Base-by-base conservation (phyloP, 2,888 invertebrate genomes). In the Macrophya annulata region DNA sequence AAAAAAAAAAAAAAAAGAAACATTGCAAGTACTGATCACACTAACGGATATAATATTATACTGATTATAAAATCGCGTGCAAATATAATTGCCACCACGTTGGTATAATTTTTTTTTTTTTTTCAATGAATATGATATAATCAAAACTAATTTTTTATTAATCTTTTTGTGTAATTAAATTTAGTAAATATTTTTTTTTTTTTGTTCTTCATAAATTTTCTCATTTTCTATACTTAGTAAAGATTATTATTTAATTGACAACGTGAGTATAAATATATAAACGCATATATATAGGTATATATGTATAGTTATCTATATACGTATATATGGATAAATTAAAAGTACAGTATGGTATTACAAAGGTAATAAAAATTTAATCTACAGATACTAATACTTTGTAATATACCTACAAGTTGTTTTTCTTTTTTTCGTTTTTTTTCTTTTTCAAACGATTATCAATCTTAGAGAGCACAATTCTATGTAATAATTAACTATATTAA, bases 361-460 rank as follows among this genome's bases (percentile, higher is more conserved):
- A 40, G n/a, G 72, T 74, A 31, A 68, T n/a, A 15, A 77, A 31
- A n/a, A 77, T 31, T 48, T 17, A 37, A 77, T 17, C 77, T 77
- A 77, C 77, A 37, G n/a, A 51, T 77, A 77, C 77, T 77, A 55
- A 55, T 77, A 77, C 77, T 77, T 77, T 77, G 37, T 77, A 37
- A 55, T 77, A 55, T 77, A 77, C 77, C 77, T 77, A 77, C 77
- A 37, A 55, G 17, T 77, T 77, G 17, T 48, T 55, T 55, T 55
- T 55, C 4, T 31, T 31, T 31, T 31, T n/a, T n/a, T 12, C 4
- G 3, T 17, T 31, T 31, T 31, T 31, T 31, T 31, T 31, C 3
- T 31, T 31, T 31, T 77, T 55, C 9, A 25, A 77, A 77, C 1
- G 8, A 77, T 55, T 21, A 77, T 51, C 25, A 51, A 37, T 31